Base-by-base conservation (phyloP, 35 echinoderm and acorn worm species). In the Anneissia japonica region DNA sequence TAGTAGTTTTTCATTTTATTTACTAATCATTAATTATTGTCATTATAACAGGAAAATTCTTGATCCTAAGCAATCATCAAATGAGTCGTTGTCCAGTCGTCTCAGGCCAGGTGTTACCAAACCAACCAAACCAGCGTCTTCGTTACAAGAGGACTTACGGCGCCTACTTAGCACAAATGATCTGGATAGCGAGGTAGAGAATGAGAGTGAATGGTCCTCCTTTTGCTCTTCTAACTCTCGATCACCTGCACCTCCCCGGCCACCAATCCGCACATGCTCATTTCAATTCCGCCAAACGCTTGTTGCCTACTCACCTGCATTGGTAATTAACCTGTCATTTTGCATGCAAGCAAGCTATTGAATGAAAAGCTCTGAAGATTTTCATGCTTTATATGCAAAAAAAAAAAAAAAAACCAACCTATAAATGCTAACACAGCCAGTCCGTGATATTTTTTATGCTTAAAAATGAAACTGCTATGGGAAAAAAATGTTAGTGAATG, bases 91-190 rank as follows among this genome's bases (percentile, higher is more conserved):
- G 0, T 84, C 83, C 32, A 86, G 72, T 77, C 86, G 94, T 11
- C 81, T 92, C 14, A 82, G 94, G 33, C 82, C 76, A 28, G 90
- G 90, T 23, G 89, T 81, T 32, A 84, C 89, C 34, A 72, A 85
- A 55, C 84, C 88, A 37, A 79, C 39, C 36, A 82, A 82, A 39
- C 29, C 36, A 0, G 85, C 83, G 36, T 94, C 84, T 29, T 83
- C 77, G 46, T 86, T 99, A 29, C 89, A 94, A 36, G 96, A 94
- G 19, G 87, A 94, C 75, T 87, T 99, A 3, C 82, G 89, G 72
- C 94, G 92, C 34, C 77, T 99, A 16, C 85, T 99, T 28, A 89
- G 88, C 13, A 92, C 96, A 13, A 89, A 99, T 39, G 83, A 64
- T 2, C 51, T 64, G 51, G 51, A 64, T 26, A 64, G 51, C 51